Evolutionary conservation across 2,888 invertebrate species (phyloP), one percentile per base, ranked within the genome.

Genomic region (Cantharis flavilabris): DNA sequence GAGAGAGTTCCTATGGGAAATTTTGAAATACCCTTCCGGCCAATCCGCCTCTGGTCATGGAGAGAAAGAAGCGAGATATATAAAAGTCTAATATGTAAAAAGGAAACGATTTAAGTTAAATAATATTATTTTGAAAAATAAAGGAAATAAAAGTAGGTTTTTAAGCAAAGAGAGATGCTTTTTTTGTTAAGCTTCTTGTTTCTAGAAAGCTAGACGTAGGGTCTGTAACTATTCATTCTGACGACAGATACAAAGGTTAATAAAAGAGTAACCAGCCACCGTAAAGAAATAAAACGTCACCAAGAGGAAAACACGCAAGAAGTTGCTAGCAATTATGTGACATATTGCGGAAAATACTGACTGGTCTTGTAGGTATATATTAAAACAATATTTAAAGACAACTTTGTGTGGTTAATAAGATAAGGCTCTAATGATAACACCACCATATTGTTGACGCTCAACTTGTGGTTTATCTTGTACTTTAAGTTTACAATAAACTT

Each of bases 201-300:
- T 86, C 85, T 85, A 84, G 85, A 85, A 86, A 85, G 72, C 85
- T 85, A 73, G 70, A 71, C 67, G 76, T 72, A 72, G 70, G 73
- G 85, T 84, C 83, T 81, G 77, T 79, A 83, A 82, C 85, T 85
- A 86, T 86, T 86, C 85, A 82, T 77, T 81, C 70, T 80, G 78
- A 80, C 82, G 85, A 86, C 86, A 86, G 86, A 86, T 85, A 85
- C 85, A 84, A 84, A 83, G 85, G 85, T 86, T 86, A 85, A 86
- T 85, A 85, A 86, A 85, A 86, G 85, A 84, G 84, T 84, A 85
- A 84, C 84, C 85, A 85, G 85, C 84, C 84, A 84, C 84, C 85
- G 84, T 85, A 83, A 85, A 83, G 82, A 80, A 84, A 83, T 84
- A 84, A 85, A 84, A 84, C 83, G 83, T 84, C 84, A 83, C 83